Evolutionary conservation across 2,888 invertebrate species (phyloP).

Genomic region (Heliconius ismenius): DNA sequence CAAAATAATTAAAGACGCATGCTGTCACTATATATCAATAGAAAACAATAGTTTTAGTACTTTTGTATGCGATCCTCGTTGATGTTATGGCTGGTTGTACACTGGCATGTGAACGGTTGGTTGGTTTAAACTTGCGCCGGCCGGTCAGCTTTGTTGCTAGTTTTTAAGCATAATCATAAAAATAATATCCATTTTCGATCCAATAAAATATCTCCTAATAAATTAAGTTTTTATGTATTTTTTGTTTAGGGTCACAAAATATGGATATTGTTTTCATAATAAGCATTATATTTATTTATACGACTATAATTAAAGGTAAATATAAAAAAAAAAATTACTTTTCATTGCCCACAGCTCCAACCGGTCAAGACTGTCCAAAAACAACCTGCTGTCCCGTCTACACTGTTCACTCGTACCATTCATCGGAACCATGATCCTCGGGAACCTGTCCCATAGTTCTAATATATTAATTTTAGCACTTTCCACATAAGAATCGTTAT

Average conservation of each 20-base stretch:
- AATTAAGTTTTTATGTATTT: too few relatives aligned
- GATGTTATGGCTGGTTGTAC: slow-evolving; percentile 11
- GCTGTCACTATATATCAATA: slow-evolving; percentile 14
- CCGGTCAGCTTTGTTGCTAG: not conserved
- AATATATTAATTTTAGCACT: slow-evolving; percentile 62
- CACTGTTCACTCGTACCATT: slow-evolving; percentile 76
- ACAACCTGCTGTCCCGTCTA: slow-evolving; percentile 66
- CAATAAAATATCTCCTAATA: too few relatives aligned
- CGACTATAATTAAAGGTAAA: not conserved
- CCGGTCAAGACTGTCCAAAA: slow-evolving; percentile 64
- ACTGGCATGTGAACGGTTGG: not conserved
- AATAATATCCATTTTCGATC: too few relatives aligned
- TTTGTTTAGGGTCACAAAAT: not conserved
- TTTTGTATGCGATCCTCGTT: slow-evolving; percentile 18
- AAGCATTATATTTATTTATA: not conserved
- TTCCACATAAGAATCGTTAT: slow-evolving; percentile 60
- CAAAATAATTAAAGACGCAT: slow-evolving; percentile 10
- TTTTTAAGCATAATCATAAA: not conserved
- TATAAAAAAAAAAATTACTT: slow-evolving; percentile 65
- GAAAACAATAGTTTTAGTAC: slow-evolving; percentile 24
- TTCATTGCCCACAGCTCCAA: slow-evolving; percentile 80
- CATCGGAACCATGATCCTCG: slow-evolving; percentile 71
- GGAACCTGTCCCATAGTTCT: slow-evolving; percentile 69
- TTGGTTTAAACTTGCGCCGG: not conserved
- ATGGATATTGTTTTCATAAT: not conserved